phyloP scores from a whole-genome alignment of 2,888 invertebrate species.

The Drymonia ruficornis region DNA sequence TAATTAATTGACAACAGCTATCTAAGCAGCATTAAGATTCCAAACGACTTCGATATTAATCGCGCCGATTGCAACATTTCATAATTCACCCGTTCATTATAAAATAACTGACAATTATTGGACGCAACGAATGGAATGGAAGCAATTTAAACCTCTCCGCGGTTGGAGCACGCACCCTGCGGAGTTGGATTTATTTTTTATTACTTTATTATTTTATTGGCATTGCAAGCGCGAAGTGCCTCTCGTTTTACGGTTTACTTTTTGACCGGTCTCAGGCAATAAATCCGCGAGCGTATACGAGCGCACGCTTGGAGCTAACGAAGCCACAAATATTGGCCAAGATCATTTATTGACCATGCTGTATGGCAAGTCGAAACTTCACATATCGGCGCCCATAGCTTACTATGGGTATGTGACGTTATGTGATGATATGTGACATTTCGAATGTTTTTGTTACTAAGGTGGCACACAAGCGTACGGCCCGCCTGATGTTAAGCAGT shows the following conservation, averaged over 20 bases:
- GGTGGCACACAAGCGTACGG: no score
- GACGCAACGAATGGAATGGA: slow-evolving; percentile 58
- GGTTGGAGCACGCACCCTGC: slow-evolving; percentile 59
- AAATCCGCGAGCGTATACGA: slow-evolving; percentile 67
- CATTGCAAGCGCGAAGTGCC: slow-evolving; percentile 68
- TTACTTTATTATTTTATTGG: slow-evolving; percentile 77
- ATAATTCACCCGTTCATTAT: slow-evolving; percentile 54
- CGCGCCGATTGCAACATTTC: slow-evolving; percentile 52
- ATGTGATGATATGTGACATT: no score
- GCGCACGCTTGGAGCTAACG: slow-evolving; percentile 60
- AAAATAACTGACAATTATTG: slow-evolving; percentile 60
- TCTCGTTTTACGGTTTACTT: slow-evolving; percentile 74
- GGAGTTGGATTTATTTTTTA: slow-evolving; percentile 66
- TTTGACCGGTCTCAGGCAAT: slow-evolving; percentile 63
- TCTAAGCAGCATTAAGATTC: slow-evolving; percentile 61
- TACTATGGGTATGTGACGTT: no score
- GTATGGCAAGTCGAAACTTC: no score
- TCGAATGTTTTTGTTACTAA: no score
- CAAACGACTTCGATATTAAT: slow-evolving; percentile 24
- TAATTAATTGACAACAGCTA: slow-evolving; percentile 79
- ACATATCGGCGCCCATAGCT: no score
- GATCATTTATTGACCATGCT: no score
- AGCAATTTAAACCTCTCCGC: slow-evolving; percentile 62
- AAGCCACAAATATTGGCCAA: slow-evolving; percentile 63
- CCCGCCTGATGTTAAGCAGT: no score